Evolutionary conservation across 2,797 vertebrate genomes (phyloP), one percentile per base, ranked within the genome.

Genomic region (Alectoris magna): DNA sequence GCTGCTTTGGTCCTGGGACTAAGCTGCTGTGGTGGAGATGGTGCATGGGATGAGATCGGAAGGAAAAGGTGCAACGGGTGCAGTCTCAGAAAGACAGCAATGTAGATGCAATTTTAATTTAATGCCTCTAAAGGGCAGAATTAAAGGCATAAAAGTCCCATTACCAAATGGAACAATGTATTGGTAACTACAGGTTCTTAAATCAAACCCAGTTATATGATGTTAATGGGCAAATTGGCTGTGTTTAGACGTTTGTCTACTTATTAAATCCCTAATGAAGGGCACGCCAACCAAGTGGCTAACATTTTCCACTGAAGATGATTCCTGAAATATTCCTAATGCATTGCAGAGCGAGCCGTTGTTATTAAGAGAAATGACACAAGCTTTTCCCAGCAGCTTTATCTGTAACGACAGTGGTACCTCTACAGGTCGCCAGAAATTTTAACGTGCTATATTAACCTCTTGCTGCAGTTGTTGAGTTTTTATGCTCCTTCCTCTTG

Each of bases 181-280:
- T 92, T 76, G 83, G 60, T 63, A 62, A 66, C 71, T 62, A 24
- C n/a, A 71, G 74, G 74, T 95, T 56, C 77, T 79, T 90, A 87
- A 95, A 93, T 95, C 94, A 95, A 89, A 83, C 31, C 49, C 8
- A 90, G 87, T 64, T 86, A 39, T 39, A 21, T 6, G 53, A 68
- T 95, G 66, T 76, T 91, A 88, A 93, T 84, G 87, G 73, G 67
- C 55, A 79, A 76, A 95, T 67, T 4, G 68, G 17, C 60, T 94
- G 87, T 76, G 77, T 91, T 96, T 84, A 90, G 93, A 90, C 83
- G 87, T 74, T 95, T 92, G 79, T 72, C 93, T 79, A 53, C 82
- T 91, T 95, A 95, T 90, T 93, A 94, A 93, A 82, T 55, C 68
- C 80, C 85, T 91, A 91, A 92, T 93, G 93, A 94, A 94, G 80